Conservation (phyloP, 2,888 invertebrate genomes). For the Balanococcus diminutus region DNA sequence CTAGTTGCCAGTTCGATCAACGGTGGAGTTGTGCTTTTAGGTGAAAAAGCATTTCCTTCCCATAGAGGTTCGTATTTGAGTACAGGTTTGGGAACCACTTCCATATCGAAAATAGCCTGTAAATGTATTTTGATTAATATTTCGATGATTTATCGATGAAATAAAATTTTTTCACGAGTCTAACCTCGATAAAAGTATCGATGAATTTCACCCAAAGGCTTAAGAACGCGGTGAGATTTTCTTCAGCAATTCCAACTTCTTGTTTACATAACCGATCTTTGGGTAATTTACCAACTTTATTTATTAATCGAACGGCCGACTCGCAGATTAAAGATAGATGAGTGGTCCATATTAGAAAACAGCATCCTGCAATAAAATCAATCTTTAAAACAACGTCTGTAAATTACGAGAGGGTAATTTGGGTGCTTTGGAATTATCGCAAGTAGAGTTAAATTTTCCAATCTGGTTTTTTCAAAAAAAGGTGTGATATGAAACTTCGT, state of each 20-base stretch:
- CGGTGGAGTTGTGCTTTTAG: slow-evolving; percentile 60
- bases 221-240: slow-evolving; percentile 64
- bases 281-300: slow-evolving; percentile 82
- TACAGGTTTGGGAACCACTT: slow-evolving; percentile 61
- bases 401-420: too few species aligned
- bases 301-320: slow-evolving; percentile 74
- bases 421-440: background rate
- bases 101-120: slow-evolving; percentile 61
- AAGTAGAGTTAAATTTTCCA: too few species aligned
- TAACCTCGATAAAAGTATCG: slow-evolving; percentile 67
- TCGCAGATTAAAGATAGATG: slow-evolving; percentile 83
- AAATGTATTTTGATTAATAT: background rate
- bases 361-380: slow-evolving; percentile 79
- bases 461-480: too few species aligned
- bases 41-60: slow-evolving; percentile 61
- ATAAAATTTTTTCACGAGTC: background rate
- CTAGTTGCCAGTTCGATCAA: slow-evolving; percentile 79
- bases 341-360: slow-evolving; percentile 86
- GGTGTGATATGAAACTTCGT: too few species aligned
- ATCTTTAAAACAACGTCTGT: background rate
- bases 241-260: slow-evolving; percentile 74
- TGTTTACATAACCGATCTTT: slow-evolving; percentile 82
- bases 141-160: background rate
- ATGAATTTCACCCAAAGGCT: slow-evolving; percentile 64
- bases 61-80: slow-evolving; percentile 58